A percentile compares a stretch with the other conserved stretches of the same genome.
phyloP scores from a whole-genome alignment of 2,797 vertebrate genomes.

The Streptopelia turtur region DNA sequence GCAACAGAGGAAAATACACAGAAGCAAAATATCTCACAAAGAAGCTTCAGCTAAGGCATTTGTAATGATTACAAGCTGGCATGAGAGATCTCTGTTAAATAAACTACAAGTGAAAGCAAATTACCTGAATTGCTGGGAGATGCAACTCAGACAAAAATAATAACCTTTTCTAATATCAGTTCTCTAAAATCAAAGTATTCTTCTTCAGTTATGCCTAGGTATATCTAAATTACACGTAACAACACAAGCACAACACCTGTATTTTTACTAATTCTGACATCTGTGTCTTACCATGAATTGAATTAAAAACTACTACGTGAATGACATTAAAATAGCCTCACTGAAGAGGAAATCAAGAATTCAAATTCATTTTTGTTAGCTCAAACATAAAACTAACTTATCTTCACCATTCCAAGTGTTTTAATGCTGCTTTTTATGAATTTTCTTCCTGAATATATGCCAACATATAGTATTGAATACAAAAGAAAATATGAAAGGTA shows the following conservation, averaged over 20 bases:
- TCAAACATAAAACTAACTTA: not conserved
- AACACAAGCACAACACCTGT: not conserved
- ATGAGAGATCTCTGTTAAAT: not conserved
- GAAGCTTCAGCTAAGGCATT: not conserved
- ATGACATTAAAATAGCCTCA: not conserved
- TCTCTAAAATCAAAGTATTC: not conserved
- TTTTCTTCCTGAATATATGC: not conserved
- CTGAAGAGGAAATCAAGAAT: not conserved
- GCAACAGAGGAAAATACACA: not conserved
- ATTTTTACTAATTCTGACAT: not conserved
- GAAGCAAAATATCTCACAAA: not conserved
- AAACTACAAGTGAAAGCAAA: not conserved
- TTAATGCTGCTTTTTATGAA: not conserved
- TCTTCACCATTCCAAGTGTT: not conserved
- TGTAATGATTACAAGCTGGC: not conserved
- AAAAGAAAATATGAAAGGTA: not conserved
- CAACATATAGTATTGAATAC: not conserved
- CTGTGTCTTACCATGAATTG: not conserved
- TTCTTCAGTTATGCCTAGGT: not conserved
- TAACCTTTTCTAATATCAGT: not conserved
- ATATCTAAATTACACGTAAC: not conserved
- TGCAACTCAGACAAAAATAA: not conserved
- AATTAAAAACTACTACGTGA: not conserved
- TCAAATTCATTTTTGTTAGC: not conserved
- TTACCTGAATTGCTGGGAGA: not conserved